Evolutionary conservation across 2,888 invertebrate species (phyloP).

Genomic region (Himalopsyche kuldschensis): DNA sequence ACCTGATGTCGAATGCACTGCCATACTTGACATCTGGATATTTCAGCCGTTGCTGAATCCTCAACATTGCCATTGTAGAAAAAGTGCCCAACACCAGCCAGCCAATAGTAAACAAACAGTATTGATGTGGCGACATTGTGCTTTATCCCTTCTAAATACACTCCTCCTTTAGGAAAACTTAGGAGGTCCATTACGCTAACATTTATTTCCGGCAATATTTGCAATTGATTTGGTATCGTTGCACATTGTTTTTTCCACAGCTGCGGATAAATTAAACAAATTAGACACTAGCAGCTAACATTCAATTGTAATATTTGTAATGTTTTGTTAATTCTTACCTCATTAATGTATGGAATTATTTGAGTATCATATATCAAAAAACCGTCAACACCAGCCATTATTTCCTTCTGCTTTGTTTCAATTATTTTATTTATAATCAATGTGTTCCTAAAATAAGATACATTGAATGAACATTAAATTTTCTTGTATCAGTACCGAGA

Average conservation of each 20-base stretch:
- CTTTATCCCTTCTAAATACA: constrained; percentile 63
- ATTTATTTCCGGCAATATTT: constrained; percentile 47
- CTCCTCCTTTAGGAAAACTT: constrained; percentile 63
- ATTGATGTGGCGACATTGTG: constrained; percentile 69
- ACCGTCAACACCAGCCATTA: constrained; percentile 65
- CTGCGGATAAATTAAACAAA: constrained; percentile 42
- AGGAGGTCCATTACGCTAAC: constrained; percentile 58
- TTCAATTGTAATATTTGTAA: background rate
- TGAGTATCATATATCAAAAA: constrained; percentile 71
- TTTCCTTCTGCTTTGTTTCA: constrained; percentile 59
- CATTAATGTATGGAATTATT: constrained; percentile 61
- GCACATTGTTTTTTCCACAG: constrained; percentile 57
- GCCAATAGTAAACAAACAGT: constrained; percentile 70
- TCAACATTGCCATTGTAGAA: constrained; percentile 66
- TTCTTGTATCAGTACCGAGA: no score
- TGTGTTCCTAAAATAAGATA: constrained; percentile 48
- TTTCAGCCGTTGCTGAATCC: constrained; percentile 76
- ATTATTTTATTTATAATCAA: constrained; percentile 53
- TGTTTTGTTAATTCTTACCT: constrained; percentile 46
- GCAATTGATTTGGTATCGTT: constrained; percentile 57
- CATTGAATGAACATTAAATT: no score
- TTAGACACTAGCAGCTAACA: background rate
- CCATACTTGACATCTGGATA: constrained; percentile 73
- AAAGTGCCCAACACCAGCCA: constrained; percentile 69
- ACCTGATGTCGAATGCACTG: constrained; percentile 71